Conservation (phyloP, 2,113 vertebrate genomes). For the Coptodon bakossiorum region DNA sequence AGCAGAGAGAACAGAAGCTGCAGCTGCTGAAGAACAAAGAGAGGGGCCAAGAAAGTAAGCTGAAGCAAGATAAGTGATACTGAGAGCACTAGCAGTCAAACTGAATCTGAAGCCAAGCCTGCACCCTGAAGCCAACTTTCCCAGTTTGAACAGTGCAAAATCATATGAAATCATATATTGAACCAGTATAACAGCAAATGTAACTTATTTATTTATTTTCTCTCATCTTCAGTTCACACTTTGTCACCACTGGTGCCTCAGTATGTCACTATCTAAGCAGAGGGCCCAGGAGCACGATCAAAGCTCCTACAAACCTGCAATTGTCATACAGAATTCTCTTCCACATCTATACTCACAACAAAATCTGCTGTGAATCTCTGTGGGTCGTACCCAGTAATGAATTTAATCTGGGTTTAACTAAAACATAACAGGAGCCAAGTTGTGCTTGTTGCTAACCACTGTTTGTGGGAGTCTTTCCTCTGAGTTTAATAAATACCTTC, state of each 20-base stretch:
- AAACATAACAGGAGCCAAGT: neutral
- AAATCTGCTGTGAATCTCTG: neutral
- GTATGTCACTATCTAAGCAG: neutral
- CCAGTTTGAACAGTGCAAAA: neutral
- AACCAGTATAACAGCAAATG: neutral
- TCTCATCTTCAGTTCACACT: neutral
- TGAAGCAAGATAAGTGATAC: neutral
- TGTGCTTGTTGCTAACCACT: neutral
- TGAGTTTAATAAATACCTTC: neutral
- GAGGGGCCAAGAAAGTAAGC: slow-evolving; percentile 93
- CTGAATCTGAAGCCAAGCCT: neutral
- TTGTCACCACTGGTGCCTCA: neutral
- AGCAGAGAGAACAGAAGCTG: slow-evolving; percentile 94
- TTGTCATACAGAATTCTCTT: neutral
- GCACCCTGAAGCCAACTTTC: neutral
- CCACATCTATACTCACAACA: neutral
- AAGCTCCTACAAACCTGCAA: neutral
- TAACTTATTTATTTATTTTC: neutral
- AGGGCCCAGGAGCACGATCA: neutral
- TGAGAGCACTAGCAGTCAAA: neutral
- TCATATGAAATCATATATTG: neutral
- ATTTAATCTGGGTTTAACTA: neutral
- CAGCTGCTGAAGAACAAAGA: slow-evolving; percentile 97
- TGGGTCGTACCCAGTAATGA: neutral
- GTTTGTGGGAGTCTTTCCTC: neutral